Conservation (phyloP, 2,113 vertebrate species). For the Noturus placidus region DNA sequence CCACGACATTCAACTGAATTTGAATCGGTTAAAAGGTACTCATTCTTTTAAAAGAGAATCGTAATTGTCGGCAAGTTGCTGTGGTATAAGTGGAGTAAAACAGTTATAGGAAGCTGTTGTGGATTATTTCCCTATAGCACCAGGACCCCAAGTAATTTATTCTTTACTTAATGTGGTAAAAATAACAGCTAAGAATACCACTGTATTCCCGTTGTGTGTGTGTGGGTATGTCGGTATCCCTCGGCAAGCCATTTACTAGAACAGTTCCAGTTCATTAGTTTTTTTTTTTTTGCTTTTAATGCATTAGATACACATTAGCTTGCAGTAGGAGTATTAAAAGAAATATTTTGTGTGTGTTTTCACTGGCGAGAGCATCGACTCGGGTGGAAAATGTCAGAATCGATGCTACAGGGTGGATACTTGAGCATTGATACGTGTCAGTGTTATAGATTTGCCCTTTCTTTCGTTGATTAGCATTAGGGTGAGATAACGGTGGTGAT, state of each 20-base stretch:
- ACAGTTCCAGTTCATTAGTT: neutral
- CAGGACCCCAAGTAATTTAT: neutral
- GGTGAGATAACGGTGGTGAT: neutral
- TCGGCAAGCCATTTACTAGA: neutral
- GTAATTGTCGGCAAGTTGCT: too few relatives aligned
- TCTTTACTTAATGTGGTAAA: neutral
- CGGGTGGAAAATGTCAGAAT: neutral
- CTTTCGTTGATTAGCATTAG: neutral
- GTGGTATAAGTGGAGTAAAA: neutral
- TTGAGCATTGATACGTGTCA: neutral
- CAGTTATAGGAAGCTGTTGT: neutral
- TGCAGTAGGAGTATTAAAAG: neutral
- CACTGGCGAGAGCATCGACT: neutral
- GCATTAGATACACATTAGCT: neutral
- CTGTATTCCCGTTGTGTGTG: neutral
- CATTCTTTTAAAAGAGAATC: too few relatives aligned
- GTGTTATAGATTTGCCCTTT: neutral
- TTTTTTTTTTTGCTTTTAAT: neutral
- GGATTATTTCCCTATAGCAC: neutral
- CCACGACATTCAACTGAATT: neutral
- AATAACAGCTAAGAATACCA: neutral
- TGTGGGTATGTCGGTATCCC: neutral
- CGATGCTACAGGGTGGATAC: neutral
- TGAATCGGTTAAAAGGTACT: neutral
- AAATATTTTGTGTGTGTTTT: neutral